Percentiles rank a stretch among this genome's conserved stretches.
These are phyloP conservation scores for Stictonetta naevosa DNA, from an alignment of 2,113 vertebrate species.

Conservation along the genomic window DNA sequence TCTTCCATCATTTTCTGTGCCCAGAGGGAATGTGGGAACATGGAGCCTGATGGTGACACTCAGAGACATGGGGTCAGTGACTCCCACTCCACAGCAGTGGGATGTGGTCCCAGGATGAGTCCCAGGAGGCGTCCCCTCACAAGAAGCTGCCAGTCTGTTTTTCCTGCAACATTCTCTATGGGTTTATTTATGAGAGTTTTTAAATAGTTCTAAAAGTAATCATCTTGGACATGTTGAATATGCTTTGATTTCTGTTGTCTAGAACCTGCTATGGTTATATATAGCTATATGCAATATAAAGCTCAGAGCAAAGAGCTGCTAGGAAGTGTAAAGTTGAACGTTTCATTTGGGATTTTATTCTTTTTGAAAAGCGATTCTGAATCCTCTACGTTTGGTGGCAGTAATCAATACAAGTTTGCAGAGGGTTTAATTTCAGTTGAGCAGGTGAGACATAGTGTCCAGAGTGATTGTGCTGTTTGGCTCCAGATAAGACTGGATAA, in stretches of 20 bases:
- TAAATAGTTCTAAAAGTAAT: neutral
- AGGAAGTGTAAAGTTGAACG: neutral
- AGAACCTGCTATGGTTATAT: neutral
- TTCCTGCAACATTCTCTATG: neutral
- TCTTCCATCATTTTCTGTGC: neutral
- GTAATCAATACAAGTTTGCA: neutral
- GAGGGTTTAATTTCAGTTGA: neutral
- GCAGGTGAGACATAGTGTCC: neutral
- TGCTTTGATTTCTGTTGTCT: neutral
- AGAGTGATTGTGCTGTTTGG: neutral
- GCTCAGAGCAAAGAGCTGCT: neutral
- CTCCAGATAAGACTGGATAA: neutral
- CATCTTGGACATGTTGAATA: neutral
- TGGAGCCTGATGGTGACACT: neutral
- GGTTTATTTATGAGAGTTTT: neutral
- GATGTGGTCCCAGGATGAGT: neutral
- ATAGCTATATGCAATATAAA: neutral
- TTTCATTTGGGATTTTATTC: neutral
- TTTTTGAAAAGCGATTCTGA: neutral
- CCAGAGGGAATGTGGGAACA: neutral
- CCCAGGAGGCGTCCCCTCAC: neutral
- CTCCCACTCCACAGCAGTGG: neutral
- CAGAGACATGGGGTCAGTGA: neutral
- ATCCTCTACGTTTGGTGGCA: neutral
- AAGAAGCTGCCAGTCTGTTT: neutral